Evolutionary conservation across 2,888 invertebrate genomes (phyloP).

Genomic region (Patella ulyssiponensis): DNA sequence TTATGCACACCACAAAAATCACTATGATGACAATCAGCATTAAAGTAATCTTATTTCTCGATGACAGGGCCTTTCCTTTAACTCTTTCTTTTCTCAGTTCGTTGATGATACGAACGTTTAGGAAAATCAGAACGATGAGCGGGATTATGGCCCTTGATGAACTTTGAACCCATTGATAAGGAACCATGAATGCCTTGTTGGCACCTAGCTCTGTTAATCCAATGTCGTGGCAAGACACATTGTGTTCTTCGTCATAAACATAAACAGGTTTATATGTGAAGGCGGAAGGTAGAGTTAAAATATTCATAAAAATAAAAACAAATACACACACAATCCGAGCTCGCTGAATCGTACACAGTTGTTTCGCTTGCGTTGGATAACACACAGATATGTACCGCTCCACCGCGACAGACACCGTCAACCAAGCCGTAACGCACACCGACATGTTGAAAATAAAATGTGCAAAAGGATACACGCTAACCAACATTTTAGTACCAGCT

Average conservation of each 20-base stretch:
- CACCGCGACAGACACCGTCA: conserved; percentile 66
- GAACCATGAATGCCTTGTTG: conserved; percentile 60
- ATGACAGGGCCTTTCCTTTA: conserved; percentile 60
- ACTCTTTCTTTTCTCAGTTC: conserved; percentile 62
- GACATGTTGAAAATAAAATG: conserved; percentile 67
- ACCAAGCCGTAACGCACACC: conserved; percentile 64
- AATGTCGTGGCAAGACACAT: conserved; percentile 51
- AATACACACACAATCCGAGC: conserved; percentile 59
- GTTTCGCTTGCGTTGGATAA: conserved; percentile 57
- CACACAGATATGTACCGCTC: conserved; percentile 67
- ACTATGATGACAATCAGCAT: conserved; percentile 70
- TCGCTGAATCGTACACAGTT: conserved; percentile 54
- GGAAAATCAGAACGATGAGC: conserved; percentile 62
- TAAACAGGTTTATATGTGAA: conserved; percentile 60
- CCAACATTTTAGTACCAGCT: conserved; percentile 48
- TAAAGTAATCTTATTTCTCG: conserved; percentile 68
- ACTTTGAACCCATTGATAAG: conserved; percentile 67
- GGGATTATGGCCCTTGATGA: conserved; percentile 66
- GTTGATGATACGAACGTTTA: conserved; percentile 66
- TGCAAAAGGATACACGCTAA: conserved; percentile 63
- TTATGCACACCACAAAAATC: conserved; percentile 68
- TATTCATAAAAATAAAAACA: conserved; percentile 62
- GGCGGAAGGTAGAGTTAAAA: conserved; percentile 65
- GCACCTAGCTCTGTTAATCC: conserved; percentile 56
- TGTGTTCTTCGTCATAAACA: conserved; percentile 44